Base-by-base conservation (phyloP, 2,888 invertebrate genomes). In the Drosophila emarginata region DNA sequence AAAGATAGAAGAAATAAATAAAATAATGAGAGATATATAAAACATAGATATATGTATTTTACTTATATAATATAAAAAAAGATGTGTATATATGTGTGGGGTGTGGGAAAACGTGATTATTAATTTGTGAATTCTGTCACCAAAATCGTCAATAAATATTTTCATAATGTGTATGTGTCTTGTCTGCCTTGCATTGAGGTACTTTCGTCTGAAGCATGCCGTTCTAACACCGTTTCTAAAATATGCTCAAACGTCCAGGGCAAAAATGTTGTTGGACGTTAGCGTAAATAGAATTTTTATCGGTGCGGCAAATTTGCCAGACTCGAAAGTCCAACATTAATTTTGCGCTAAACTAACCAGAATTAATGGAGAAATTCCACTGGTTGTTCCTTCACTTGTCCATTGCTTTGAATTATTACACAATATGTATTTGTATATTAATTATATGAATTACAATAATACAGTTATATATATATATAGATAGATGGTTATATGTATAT, bases 241-340 rank as follows among this genome's bases (percentile, higher is more conserved):
- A 11, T 45, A 18, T 21, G 18, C 45, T 45, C 9, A 21, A 21
- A 18, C 11, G 11, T 21, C 45, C 18, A 45, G 11, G 11, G 1
- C 45, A 45, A 45, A 45, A 45, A 18, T 15, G 1, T 45, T 18
- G 7, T 50, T 56, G 36, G 65, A 56, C 28, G 53, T 4, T 9
- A 64, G 57, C 52, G 45, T 68, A 60, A 66, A 66, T 63, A 71
- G 76, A 72, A 45, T 21, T 68, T 40, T 59, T 53, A 71, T 57
- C 80, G 79, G 72, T 81, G 87, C 83, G 86, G 89, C 81, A 72
- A 83, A 83, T 67, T 68, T 89, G 85, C 78, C 80, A 87, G 88
- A 79, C 87, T 77, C 71, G 63, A 85, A 84, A 90, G 91, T 91
- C 91, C 92, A 91, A 92, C 91, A 91, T 91, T 89, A 91, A 91